These are phyloP conservation scores for Elephantulus edwardii DNA, from an alignment of 2,113 vertebrate species.

Conservation along the genomic window DNA sequence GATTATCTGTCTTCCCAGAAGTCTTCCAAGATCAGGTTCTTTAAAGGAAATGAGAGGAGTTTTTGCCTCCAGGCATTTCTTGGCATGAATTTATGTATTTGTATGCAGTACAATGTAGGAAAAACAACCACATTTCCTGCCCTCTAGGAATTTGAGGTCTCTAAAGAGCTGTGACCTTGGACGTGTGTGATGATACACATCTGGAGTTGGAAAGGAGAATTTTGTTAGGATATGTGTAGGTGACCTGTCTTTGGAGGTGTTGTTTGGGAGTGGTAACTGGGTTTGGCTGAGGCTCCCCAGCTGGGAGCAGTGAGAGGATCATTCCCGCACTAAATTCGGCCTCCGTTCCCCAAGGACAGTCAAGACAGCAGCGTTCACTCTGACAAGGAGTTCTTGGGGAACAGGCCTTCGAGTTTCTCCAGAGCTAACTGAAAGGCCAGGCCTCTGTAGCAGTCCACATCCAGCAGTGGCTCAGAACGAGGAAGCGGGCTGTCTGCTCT, in stretches of 20 bases:
- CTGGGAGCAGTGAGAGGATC: no score
- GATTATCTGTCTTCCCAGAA: constrained; percentile 50
- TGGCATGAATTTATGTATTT: constrained; percentile 51
- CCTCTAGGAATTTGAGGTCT: constrained; percentile 61
- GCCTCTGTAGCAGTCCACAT: no score
- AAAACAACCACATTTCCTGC: constrained; percentile 64
- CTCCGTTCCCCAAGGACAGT: no score
- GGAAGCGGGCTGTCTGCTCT: no score
- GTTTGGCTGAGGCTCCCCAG: no score
- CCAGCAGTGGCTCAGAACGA: no score
- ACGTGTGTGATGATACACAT: constrained; percentile 49
- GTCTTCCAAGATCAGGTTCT: constrained; percentile 37
- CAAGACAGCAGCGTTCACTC: no score
- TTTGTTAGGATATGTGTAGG: background rate
- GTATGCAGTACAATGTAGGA: constrained; percentile 12
- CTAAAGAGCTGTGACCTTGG: constrained; percentile 41
- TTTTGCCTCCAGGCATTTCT: constrained; percentile 17
- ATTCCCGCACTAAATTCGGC: no score
- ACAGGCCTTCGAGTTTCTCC: no score
- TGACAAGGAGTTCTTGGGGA: no score
- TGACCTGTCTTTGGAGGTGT: background rate
- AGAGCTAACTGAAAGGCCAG: no score
- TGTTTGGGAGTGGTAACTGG: no score
- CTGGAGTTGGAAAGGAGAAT: constrained; percentile 23
- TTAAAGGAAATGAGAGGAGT: constrained; percentile 45